Evolutionary conservation across 2,797 vertebrate species (phyloP).

Genomic region (Hippopotamyrus pictus): DNA sequence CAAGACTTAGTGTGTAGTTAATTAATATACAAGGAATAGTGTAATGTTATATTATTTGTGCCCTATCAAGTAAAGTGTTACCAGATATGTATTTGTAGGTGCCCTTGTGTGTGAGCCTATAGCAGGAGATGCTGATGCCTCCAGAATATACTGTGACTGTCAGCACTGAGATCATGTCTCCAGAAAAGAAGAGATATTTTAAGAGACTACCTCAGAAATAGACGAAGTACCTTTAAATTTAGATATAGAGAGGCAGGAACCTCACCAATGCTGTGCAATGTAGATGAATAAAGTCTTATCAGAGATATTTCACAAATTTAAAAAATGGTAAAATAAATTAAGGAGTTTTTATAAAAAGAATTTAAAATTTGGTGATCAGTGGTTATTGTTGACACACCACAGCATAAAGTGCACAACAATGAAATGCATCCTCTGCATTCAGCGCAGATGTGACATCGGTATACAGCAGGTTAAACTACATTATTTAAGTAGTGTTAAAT

Average conservation of each 20-base stretch:
- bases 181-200: slow-evolving; percentile 18
- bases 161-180: background rate
- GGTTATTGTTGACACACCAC: background rate
- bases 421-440: background rate
- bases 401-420: background rate
- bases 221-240: slow-evolving; percentile 19
- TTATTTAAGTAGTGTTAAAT: background rate
- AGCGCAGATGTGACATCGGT: background rate
- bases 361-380: background rate
- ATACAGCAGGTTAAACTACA: background rate
- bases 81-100: slow-evolving; percentile 1
- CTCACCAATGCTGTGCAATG: background rate
- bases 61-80: background rate
- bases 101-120: background rate
- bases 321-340: background rate
- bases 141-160: background rate
- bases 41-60: background rate
- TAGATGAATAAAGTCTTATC: background rate
- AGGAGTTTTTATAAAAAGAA: background rate
- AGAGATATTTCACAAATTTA: background rate
- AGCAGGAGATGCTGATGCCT: background rate
- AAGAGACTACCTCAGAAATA: slow-evolving; percentile 7
- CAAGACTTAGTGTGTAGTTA: background rate
- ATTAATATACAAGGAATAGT: background rate
- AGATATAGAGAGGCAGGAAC: slow-evolving; percentile 10